Conservation (phyloP, 2,888 invertebrate species). For the Quadriops clusia region DNA sequence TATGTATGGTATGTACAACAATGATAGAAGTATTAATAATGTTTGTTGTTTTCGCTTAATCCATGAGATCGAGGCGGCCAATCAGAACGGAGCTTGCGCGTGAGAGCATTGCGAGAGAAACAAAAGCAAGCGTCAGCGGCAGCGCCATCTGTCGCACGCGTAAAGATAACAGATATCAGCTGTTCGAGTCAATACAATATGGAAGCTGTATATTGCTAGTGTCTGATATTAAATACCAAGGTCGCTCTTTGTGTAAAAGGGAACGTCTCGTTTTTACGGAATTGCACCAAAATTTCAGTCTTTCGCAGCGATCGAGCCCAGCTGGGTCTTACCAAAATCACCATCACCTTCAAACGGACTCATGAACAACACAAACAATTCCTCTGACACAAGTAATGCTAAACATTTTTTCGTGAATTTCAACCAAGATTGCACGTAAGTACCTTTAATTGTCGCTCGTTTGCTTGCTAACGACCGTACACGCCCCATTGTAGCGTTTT, state of each 20-base stretch:
- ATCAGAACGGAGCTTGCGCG: too few relatives aligned
- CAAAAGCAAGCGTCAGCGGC: too few relatives aligned
- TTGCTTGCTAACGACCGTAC: too few relatives aligned
- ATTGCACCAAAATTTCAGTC: too few relatives aligned
- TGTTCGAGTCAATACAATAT: slow-evolving; percentile 29
- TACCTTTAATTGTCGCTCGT: slow-evolving; percentile 22
- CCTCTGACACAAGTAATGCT: slow-evolving; percentile 59
- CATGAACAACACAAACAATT: slow-evolving; percentile 75
- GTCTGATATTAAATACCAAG: slow-evolving; percentile 34
- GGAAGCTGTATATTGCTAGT: slow-evolving; percentile 21
- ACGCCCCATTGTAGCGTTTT: too few relatives aligned
- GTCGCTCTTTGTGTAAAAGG: slow-evolving; percentile 55
- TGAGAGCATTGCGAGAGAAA: too few relatives aligned
- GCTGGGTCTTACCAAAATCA: slow-evolving; percentile 19
- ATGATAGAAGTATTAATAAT: too few relatives aligned
- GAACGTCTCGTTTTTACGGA: slow-evolving; percentile 37
- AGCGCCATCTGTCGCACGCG: not conserved
- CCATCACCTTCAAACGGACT: slow-evolving; percentile 44
- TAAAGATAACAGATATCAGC: slow-evolving; percentile 19
- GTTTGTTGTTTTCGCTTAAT: too few relatives aligned
- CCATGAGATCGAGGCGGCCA: too few relatives aligned
- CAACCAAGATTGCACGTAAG: slow-evolving; percentile 97
- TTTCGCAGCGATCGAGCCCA: too few relatives aligned
- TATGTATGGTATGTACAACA: too few relatives aligned
- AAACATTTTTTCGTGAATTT: slow-evolving; percentile 91